These are phyloP conservation scores for Dryobota labecula DNA, from an alignment of 2,888 invertebrate species.

Conservation along the genomic window DNA sequence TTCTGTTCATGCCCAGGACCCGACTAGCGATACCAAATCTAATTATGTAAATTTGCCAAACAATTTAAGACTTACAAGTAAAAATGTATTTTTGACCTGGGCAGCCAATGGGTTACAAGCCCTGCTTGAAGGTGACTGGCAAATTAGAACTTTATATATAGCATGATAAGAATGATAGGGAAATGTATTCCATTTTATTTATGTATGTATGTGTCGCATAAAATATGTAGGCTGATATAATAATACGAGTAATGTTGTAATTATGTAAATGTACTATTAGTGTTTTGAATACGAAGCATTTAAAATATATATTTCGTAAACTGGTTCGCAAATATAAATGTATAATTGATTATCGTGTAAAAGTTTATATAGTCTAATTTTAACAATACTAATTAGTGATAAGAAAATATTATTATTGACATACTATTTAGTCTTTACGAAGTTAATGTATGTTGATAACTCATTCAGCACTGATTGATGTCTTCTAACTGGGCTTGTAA, in stretches of 20 bases:
- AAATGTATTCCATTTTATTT: conserved; percentile 34
- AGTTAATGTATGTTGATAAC: background rate
- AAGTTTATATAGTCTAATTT: conserved; percentile 27
- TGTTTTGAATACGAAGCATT: conserved; percentile 39
- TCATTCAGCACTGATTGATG: conserved; percentile 6
- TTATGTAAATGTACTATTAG: conserved; percentile 38
- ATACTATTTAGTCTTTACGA: conserved; percentile 20
- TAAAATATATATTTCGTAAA: conserved; percentile 30
- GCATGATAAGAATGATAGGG: background rate
- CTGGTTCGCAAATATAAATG: conserved; percentile 22
- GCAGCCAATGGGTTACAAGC: no score
- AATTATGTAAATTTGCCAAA: no score
- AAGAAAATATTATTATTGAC: conserved; percentile 43
- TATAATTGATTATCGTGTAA: conserved; percentile 4
- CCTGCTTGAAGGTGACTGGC: conserved; percentile 2
- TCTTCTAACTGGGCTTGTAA: background rate
- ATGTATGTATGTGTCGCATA: background rate
- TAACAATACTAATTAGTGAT: conserved; percentile 41
- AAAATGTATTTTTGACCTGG: no score
- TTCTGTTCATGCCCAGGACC: no score
- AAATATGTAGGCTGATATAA: conserved; percentile 7
- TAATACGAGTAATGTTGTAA: conserved; percentile 11
- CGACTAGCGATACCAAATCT: no score
- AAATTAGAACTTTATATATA: background rate
- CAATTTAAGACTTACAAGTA: no score